Base-by-base conservation (phyloP, 2,113 vertebrate genomes). In the Dunckerocampus dactyliophorus region DNA sequence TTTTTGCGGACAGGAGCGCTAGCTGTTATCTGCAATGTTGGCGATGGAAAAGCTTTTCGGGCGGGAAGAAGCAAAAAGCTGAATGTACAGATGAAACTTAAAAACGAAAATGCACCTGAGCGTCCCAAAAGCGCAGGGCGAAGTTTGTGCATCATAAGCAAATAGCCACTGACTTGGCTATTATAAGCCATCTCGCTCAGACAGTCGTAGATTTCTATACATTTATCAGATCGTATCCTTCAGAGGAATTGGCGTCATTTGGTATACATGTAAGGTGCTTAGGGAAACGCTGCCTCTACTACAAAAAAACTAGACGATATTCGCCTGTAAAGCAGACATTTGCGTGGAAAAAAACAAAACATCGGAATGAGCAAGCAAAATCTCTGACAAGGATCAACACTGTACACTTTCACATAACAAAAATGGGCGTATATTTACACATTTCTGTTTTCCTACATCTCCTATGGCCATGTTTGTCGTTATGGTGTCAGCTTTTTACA, bases 231-330 rank as follows among this genome's bases (percentile, higher is more conserved):
- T 21, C 1, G 10, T 12, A 19, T 49, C 11, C 10, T 14, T 9
- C 7, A 20, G 39, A 43, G 39, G 39, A 43, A 43, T 21, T 55
- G 34, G n/a, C 55, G 39, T 69, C 46, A 78, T 89, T 87, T 85
- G 79, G 73, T 85, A 49, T 83, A 43, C 13, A 66, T 53, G 5
- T 80, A 87, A 87, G 72, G 82, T 89, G 85, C 88, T 80, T 70
- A 66, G 34, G 20, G 61, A 71, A 70, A 64, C 15, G 66, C 28
- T 8, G 46, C 57, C 60, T 78, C 65, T 65, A 76, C 46, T 64
- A 77, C 46, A 84, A 16, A 75, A 72, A 53, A 21, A 6, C 66
- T 34, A 31, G 21, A 56, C 21, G 31, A 73, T 48, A 24, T 46
- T 51, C 62, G 34, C 68, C 15, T n/a, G 31, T 8, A 31, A 31